These are phyloP conservation scores for Argyresthia albistria DNA, from an alignment of 2,888 invertebrate species.

Conservation along the genomic window DNA sequence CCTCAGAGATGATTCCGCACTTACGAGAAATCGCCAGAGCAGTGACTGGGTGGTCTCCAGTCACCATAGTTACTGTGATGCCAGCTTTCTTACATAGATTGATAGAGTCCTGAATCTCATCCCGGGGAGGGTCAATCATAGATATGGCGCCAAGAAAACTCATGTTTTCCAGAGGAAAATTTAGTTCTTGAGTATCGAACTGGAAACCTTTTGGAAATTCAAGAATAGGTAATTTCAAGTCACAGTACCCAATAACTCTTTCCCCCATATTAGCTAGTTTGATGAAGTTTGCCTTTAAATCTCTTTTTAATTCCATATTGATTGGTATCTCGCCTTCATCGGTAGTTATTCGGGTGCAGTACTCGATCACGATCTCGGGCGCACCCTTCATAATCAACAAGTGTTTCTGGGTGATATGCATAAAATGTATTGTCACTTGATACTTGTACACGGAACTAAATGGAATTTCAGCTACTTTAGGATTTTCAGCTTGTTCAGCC, in stretches of 20 bases:
- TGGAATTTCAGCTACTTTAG: slow-evolving; percentile 76
- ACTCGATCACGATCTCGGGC: slow-evolving; percentile 79
- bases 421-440: slow-evolving; percentile 79
- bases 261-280: slow-evolving; percentile 90
- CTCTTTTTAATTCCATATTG: slow-evolving; percentile 53
- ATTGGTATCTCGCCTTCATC: slow-evolving; percentile 68
- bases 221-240: slow-evolving; percentile 72
- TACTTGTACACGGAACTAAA: slow-evolving; percentile 81
- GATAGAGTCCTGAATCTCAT: slow-evolving; percentile 77
- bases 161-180: slow-evolving; percentile 77
- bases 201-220: slow-evolving; percentile 60
- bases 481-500: slow-evolving; percentile 57
- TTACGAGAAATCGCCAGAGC: slow-evolving; percentile 80
- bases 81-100: slow-evolving; percentile 78
- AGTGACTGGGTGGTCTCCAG: slow-evolving; percentile 82
- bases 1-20: slow-evolving; percentile 75
- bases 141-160: slow-evolving; percentile 76
- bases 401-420: slow-evolving; percentile 58
- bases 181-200: slow-evolving; percentile 73
- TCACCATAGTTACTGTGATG: slow-evolving; percentile 81
- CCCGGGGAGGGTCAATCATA: slow-evolving; percentile 81
- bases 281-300: slow-evolving; percentile 77
- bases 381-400: slow-evolving; percentile 84
- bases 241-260: slow-evolving; percentile 88
- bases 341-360: slow-evolving; percentile 69